Evolutionary conservation across 2,888 invertebrate species (phyloP), one percentile per base, ranked within the genome.

Genomic region (Camptogramma bilineatum): DNA sequence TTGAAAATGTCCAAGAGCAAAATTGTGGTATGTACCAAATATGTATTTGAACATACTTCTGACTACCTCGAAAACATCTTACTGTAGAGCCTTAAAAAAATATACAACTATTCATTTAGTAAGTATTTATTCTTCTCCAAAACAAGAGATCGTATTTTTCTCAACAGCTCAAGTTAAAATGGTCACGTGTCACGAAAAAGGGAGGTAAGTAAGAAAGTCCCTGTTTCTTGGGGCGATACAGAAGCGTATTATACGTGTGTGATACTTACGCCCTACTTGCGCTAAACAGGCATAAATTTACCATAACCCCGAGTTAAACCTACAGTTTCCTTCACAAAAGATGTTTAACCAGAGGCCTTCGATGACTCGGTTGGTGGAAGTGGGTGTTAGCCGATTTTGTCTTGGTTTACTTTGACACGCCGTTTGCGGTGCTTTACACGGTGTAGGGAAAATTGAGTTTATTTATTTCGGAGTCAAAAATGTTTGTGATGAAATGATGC

Each of bases 341-440:
- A 2, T 5, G 34, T 13, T n/a, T 8, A 47, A 31, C 13, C 46
- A 0, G 13, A 17, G 16, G n/a, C 9, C 31, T 47, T 13, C 9
- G 28, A 5, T 31, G 13, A 13, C 5, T 17, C 17, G 9, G 13
- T 39, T 48, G 39, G 13, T 56, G 48, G 48, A 56, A 39, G 48
- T 56, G 21, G 21, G 48, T 18, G 82, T 84, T 79, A 77, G 78
- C 76, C 76, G 82, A 84, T 85, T 86, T 82, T 76, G 79, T 80
- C 79, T 80, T 76, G 83, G 84, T 75, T 81, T 80, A 87, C 91
- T 88, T 88, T 87, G 86, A 88, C 91, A 90, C 88, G 85, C 80
- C 87, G 88, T 90, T 91, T 85, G 90, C 80, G 91, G 91, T 78
- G 80, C 80, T 80, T 87, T 82, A 83, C 73, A 79, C 73, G 78